Evolutionary conservation across 1,140 invertebrate species (phyloP).

Genomic region (Ooceraea biroi): DNA sequence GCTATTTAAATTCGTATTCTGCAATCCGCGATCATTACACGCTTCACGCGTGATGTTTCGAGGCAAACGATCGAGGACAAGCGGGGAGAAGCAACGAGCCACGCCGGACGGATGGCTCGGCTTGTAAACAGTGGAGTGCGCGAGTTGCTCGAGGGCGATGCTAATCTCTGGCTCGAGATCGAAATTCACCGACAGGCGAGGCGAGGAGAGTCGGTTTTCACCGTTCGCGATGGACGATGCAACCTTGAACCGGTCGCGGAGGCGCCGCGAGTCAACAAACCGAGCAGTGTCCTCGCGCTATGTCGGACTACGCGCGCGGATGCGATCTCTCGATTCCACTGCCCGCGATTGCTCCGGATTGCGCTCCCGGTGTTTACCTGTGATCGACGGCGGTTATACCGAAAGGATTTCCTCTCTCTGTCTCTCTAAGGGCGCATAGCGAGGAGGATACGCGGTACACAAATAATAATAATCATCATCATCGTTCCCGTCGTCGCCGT

Average conservation of each 20-base stretch:
- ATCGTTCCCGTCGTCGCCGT: constrained; percentile 16
- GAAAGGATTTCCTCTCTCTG: background rate
- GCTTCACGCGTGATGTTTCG: no score
- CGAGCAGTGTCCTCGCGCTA: constrained; percentile 33
- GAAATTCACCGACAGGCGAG: no score
- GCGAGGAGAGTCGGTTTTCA: no score
- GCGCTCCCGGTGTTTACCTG: constrained; percentile 56
- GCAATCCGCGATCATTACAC: no score
- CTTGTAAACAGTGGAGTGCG: no score
- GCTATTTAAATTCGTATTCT: no score
- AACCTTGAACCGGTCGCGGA: constrained; percentile 70
- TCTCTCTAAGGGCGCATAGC: constrained; percentile 60
- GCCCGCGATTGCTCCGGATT: background rate
- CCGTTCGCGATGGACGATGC: constrained; percentile 25
- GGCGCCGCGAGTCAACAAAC: constrained; percentile 11
- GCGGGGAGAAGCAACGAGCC: no score
- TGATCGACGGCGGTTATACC: constrained; percentile 62
- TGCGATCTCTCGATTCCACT: constrained; percentile 31
- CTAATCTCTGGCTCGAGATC: no score
- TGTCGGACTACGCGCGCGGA: constrained; percentile 56
- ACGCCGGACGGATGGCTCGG: no score
- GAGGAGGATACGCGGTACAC: constrained; percentile 48
- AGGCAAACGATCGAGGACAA: no score
- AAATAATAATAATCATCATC: background rate
- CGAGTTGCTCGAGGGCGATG: no score